Conservation (phyloP, 2,888 invertebrate genomes). For the Neoitamus cyanurus region DNA sequence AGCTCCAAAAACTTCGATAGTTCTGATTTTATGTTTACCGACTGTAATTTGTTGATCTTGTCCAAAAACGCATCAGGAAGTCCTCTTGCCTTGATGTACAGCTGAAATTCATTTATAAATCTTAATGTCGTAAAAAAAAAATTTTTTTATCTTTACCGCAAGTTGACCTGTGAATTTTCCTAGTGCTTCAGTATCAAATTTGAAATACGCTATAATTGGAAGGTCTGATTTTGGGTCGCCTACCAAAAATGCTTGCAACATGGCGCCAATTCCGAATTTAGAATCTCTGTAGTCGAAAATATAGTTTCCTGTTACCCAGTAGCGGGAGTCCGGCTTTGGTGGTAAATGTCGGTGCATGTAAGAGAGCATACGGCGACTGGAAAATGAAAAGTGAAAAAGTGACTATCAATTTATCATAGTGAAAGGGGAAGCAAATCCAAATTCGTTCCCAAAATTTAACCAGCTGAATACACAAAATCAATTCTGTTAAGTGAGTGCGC, state of each 20-base stretch:
- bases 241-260: slow-evolving; percentile 72
- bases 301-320: slow-evolving; percentile 79
- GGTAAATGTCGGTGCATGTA: slow-evolving; percentile 74
- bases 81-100: slow-evolving; percentile 70
- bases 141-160: slow-evolving; percentile 61
- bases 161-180: slow-evolving; percentile 72
- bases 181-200: slow-evolving; percentile 70
- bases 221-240: slow-evolving; percentile 75
- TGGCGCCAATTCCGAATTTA: slow-evolving; percentile 71
- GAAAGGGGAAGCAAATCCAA: no score
- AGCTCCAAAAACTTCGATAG: slow-evolving; percentile 67
- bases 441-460: no score
- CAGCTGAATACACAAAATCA: no score
- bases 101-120: slow-evolving; percentile 62
- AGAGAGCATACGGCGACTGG: slow-evolving; percentile 73
- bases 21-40: slow-evolving; percentile 69
- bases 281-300: slow-evolving; percentile 77
- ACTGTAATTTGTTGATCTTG: slow-evolving; percentile 65
- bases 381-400: slow-evolving; percentile 47
- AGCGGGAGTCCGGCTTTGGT: slow-evolving; percentile 69
- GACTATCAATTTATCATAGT: not conserved
- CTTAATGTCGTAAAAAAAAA: slow-evolving; percentile 1
- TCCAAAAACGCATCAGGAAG: slow-evolving; percentile 67
- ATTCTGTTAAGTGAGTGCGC: no score
- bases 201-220: slow-evolving; percentile 72